Conservation (phyloP, 92 coral and sea anemone species). For the Epizoanthus stellaris region DNA sequence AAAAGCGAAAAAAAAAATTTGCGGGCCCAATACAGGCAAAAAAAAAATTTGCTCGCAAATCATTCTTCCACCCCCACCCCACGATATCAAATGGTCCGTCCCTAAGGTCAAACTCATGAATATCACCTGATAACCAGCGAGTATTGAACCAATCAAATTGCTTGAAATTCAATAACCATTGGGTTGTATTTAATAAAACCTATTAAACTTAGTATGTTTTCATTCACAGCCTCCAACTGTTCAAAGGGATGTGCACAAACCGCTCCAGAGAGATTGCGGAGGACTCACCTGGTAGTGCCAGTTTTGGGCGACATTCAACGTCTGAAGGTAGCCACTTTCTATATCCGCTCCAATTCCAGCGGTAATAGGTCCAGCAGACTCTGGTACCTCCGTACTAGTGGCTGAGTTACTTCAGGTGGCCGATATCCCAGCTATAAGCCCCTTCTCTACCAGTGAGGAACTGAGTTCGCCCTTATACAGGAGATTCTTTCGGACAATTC, state of each 20-base stretch:
- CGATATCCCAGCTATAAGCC: conserved; percentile 58
- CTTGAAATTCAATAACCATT: too few relatives aligned
- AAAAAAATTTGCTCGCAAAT: too few relatives aligned
- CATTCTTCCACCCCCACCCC: too few relatives aligned
- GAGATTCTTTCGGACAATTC: conserved; percentile 63
- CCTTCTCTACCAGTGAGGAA: conserved; percentile 66
- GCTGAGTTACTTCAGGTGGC: conserved; percentile 71
- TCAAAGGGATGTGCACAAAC: background rate
- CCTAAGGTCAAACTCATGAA: too few relatives aligned
- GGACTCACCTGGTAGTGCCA: background rate
- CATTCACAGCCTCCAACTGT: background rate
- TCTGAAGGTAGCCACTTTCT: too few relatives aligned
- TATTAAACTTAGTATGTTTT: background rate
- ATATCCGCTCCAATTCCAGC: conserved; percentile 41
- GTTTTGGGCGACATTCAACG: background rate
- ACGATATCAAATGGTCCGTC: too few relatives aligned
- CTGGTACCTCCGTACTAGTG: conserved; percentile 60
- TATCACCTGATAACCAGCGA: too few relatives aligned
- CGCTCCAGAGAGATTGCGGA: background rate
- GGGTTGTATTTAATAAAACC: too few relatives aligned
- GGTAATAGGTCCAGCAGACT: conserved; percentile 68
- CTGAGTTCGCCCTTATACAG: conserved; percentile 53
- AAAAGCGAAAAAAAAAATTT: too few relatives aligned
- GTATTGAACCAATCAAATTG: too few relatives aligned
- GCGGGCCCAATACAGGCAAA: too few relatives aligned